Percentiles rank a stretch among this genome's conserved stretches.
Evolutionary conservation across 2,888 invertebrate species (phyloP).

Genomic region (Drosophila heteroneura): DNA sequence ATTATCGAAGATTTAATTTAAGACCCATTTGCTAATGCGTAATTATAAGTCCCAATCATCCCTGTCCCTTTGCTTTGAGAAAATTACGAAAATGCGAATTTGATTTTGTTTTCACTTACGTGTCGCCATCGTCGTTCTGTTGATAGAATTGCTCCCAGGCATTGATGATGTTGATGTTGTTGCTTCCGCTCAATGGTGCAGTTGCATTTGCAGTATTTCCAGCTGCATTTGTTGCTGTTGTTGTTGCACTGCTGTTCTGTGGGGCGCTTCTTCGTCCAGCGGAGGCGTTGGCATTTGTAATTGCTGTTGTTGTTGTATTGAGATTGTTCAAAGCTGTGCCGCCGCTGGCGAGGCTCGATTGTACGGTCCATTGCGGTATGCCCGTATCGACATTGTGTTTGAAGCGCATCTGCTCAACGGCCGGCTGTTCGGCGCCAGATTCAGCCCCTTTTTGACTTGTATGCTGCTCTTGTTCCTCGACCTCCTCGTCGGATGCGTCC

Average conservation of each 20-base stretch:
- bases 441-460: conserved; percentile 22
- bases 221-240: conserved; percentile 42
- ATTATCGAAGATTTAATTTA: neutral
- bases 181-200: conserved; percentile 32
- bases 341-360: conserved; percentile 51
- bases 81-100: conserved; percentile 55
- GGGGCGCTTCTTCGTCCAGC: conserved; percentile 50
- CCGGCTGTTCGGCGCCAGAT: conserved; percentile 53
- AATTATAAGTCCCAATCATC: neutral
- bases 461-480: conserved; percentile 13
- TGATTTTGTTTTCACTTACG: conserved; percentile 88
- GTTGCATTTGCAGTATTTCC: conserved; percentile 66
- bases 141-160: conserved; percentile 89
- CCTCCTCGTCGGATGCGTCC: conserved; percentile 28
- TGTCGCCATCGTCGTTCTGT: conserved; percentile 94
- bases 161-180: conserved; percentile 82
- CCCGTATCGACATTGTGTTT: conserved; percentile 89
- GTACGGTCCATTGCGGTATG: conserved; percentile 88
- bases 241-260: conserved; percentile 20
- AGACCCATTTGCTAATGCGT: conserved; percentile 4
- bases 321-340: conserved; percentile 61
- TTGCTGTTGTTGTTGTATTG: conserved; percentile 41
- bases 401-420: conserved; percentile 86
- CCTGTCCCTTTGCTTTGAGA: conserved; percentile 14
- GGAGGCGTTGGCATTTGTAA: conserved; percentile 48